Evolutionary conservation across 2,113 vertebrate genomes (phyloP).

Genomic region (Podarcis muralis): DNA sequence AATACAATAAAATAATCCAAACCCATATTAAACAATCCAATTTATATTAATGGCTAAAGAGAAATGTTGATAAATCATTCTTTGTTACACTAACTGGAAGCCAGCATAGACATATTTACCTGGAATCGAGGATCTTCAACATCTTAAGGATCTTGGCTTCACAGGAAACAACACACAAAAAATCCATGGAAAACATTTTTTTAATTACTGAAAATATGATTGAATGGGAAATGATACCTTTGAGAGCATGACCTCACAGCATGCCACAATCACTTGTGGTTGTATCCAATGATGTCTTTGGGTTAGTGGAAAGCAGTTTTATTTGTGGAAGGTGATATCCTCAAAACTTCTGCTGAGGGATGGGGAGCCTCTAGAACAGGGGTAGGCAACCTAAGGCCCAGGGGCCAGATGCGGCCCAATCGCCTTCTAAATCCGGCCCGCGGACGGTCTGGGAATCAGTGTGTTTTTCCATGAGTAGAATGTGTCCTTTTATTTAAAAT

Average conservation of each 20-base stretch:
- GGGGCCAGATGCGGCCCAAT: too few relatives aligned
- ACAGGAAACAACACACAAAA: not conserved
- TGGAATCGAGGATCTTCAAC: not conserved
- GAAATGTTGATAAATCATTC: too few relatives aligned
- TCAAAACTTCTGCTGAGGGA: not conserved
- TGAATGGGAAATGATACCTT: not conserved
- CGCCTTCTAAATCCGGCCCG: too few relatives aligned
- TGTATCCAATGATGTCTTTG: not conserved
- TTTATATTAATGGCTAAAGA: too few relatives aligned
- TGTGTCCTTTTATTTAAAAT: too few relatives aligned
- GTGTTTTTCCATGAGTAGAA: too few relatives aligned
- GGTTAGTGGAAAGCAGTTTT: not conserved
- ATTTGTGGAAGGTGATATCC: not conserved
- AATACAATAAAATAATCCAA: too few relatives aligned
- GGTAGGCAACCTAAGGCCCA: too few relatives aligned
- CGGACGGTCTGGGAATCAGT: too few relatives aligned
- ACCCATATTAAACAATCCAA: too few relatives aligned
- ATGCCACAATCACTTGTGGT: not conserved
- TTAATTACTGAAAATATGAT: not conserved
- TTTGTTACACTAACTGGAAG: not conserved
- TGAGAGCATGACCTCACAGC: not conserved
- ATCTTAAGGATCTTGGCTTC: not conserved
- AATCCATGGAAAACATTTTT: too few relatives aligned
- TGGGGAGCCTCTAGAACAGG: not conserved
- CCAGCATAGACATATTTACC: not conserved